Percentiles rank a stretch among this genome's conserved stretches.
Conservation (phyloP, 2,113 vertebrate species). For the Sceloporus undulatus region DNA sequence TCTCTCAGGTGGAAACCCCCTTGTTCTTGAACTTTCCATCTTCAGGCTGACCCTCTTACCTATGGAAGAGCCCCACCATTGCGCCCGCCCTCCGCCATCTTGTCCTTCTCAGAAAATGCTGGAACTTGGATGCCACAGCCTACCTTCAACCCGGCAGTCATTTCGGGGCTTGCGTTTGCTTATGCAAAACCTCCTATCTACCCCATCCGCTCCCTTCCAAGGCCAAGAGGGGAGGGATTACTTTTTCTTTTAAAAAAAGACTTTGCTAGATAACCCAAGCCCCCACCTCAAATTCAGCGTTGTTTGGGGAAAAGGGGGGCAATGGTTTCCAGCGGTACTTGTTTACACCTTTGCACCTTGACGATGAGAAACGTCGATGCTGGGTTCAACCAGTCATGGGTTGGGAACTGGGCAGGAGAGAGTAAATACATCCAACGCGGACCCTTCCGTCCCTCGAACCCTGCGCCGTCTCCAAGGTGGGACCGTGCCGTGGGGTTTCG, state of each 20-base stretch:
- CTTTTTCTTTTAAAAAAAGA: background rate
- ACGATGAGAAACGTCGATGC: background rate
- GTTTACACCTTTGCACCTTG: background rate
- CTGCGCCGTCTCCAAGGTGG: background rate
- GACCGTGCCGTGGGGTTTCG: background rate
- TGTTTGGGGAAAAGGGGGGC: background rate
- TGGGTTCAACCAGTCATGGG: background rate
- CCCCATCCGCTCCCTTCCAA: background rate
- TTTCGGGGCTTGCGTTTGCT: background rate
- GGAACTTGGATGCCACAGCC: background rate
- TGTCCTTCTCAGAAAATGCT: background rate
- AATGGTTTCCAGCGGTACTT: background rate
- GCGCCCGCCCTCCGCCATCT: background rate
- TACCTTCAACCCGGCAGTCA: background rate
- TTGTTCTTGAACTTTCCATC: background rate
- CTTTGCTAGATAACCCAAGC: background rate
- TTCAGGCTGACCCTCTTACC: background rate
- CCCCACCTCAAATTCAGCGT: background rate
- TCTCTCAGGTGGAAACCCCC: background rate
- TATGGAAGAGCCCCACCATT: accelerated
- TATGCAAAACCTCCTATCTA: background rate
- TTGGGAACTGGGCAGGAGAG: slow-evolving; percentile 2
- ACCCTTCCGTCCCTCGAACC: background rate
- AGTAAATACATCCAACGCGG: background rate
- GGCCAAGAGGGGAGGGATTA: background rate